Conservation (phyloP, 2,888 invertebrate genomes). For the Cordilura impudica region DNA sequence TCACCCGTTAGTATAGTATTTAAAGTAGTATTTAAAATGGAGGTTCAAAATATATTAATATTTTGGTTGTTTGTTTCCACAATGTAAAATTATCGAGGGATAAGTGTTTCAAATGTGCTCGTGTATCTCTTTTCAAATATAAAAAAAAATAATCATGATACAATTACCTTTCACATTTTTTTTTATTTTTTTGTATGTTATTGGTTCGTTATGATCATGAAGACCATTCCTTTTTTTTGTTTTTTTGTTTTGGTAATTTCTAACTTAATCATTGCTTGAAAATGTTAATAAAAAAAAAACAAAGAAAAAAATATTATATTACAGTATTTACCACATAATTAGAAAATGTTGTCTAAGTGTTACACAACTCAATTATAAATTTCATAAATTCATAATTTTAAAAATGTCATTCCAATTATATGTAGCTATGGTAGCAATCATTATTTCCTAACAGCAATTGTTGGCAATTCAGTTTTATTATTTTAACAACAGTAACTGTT, state of each 20-base stretch:
- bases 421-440: background rate
- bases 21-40: too few species aligned
- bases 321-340: slow-evolving; percentile 10
- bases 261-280: too few species aligned
- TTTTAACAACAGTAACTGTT: background rate
- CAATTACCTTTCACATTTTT: slow-evolving; percentile 37
- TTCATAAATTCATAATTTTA: background rate
- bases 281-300: slow-evolving; percentile 15
- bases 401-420: background rate
- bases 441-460: background rate
- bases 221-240: background rate
- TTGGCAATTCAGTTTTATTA: background rate
- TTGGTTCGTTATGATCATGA: slow-evolving; percentile 1
- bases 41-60: too few species aligned
- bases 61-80: too few species aligned
- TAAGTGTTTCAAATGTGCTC: too few species aligned
- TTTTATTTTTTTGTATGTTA: background rate
- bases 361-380: background rate
- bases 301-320: too few species aligned
- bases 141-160: background rate
- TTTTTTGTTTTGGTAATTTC: background rate
- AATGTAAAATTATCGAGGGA: too few species aligned
- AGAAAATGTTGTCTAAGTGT: background rate
- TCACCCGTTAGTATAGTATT: too few species aligned
- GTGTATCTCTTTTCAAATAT: background rate